Evolutionary conservation across 2,888 invertebrate genomes (phyloP).

Genomic region (Heliconius charithonia): DNA sequence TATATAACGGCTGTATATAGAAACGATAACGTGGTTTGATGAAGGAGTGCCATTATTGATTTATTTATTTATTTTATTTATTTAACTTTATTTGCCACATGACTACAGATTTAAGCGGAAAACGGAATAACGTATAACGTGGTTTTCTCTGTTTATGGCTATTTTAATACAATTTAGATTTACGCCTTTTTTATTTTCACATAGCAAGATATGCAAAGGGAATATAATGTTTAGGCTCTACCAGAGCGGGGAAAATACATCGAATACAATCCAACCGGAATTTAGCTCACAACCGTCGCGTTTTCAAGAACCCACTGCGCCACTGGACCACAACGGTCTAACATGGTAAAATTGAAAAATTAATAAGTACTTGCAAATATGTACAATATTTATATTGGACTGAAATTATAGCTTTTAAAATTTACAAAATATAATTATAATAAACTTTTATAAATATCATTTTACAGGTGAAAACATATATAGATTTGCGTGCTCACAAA

Average conservation of each 20-base stretch:
- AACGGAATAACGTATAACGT: no score
- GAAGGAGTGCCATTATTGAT: neutral
- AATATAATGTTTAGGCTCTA: no score
- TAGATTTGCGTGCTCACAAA: conserved; percentile 21
- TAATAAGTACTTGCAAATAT: no score
- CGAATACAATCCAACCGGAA: neutral
- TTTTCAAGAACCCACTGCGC: neutral
- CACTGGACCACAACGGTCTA: neutral
- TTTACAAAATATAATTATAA: conserved; percentile 2
- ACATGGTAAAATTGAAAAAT: no score
- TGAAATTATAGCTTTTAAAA: neutral
- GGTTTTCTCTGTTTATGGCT: no score
- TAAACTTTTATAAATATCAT: no score
- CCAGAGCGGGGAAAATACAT: neutral
- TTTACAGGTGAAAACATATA: neutral
- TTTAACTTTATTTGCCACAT: no score
- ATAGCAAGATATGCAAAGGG: no score
- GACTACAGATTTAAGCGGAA: no score
- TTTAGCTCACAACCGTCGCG: neutral
- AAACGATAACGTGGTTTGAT: neutral
- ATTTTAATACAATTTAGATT: no score
- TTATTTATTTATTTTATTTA: no score
- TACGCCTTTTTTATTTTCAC: no score
- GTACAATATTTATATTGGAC: neutral
- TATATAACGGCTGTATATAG: conserved; percentile 24